These are phyloP conservation scores for Eupithecia pulchellata DNA, from an alignment of 2,888 invertebrate species.

Conservation along the genomic window DNA sequence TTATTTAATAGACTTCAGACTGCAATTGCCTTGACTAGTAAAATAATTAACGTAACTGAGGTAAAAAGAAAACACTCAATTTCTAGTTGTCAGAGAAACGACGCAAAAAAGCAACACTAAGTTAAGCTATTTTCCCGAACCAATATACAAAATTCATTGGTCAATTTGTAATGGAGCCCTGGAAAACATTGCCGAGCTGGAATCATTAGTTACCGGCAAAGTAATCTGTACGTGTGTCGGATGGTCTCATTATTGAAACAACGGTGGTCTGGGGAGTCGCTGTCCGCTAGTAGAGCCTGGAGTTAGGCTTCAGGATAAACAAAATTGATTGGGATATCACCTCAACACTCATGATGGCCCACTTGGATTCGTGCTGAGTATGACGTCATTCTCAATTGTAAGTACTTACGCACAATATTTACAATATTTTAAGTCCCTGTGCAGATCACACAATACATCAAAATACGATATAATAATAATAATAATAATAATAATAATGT, in stretches of 20 bases:
- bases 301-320: background rate
- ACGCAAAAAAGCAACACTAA: background rate
- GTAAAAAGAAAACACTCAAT: background rate
- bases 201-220: conserved; percentile 26
- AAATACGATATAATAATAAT: no score
- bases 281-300: background rate
- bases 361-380: no score
- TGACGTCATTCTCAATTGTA: no score
- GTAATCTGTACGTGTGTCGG: conserved; percentile 25
- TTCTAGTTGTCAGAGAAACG: background rate
- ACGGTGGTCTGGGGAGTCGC: conserved; percentile 10
- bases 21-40: no score
- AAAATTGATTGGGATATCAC: no score
- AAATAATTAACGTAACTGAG: background rate
- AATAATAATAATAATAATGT: no score
- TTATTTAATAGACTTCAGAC: no score
- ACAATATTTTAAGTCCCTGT: no score
- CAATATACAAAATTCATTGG: conserved; percentile 19
- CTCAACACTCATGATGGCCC: no score
- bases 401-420: no score
- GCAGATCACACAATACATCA: no score
- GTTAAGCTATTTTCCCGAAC: conserved; percentile 6
- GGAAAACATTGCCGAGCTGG: conserved; percentile 19
- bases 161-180: conserved; percentile 23
- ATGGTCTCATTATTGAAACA: conserved; percentile 21